Percentiles rank a stretch among this genome's conserved stretches.
These are phyloP conservation scores for Lasioglossum figueresi DNA, from an alignment of 2,888 invertebrate species.

Conservation along the genomic window DNA sequence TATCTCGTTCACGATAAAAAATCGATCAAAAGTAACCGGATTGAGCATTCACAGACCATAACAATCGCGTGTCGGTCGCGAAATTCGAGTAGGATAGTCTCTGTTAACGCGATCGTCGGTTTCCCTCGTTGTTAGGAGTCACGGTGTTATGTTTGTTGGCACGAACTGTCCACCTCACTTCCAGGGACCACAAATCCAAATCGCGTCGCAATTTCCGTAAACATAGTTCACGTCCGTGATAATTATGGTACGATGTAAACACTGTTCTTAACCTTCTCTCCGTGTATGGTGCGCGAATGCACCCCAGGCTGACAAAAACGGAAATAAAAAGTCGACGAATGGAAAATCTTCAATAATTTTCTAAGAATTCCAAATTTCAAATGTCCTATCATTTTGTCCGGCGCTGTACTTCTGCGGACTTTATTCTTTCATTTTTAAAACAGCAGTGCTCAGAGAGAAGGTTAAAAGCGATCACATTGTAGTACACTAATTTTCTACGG, in stretches of 20 bases:
- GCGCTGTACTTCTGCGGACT: no score
- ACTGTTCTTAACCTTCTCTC: background rate
- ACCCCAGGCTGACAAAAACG: no score
- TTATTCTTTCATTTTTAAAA: no score
- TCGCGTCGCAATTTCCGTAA: constrained; percentile 15
- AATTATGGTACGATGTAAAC: constrained; percentile 1
- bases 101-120: constrained; percentile 30
- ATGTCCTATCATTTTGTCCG: no score
- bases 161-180: background rate
- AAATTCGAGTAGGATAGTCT: constrained; percentile 42
- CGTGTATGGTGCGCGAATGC: no score
- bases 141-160: constrained; percentile 1
- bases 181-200: background rate
- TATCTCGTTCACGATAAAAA: constrained; percentile 16
- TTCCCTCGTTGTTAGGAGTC: constrained; percentile 27
- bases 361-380: no score
- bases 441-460: no score
- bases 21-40: constrained; percentile 15
- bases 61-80: constrained; percentile 57
- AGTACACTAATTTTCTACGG: background rate
- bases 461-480: background rate
- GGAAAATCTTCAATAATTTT: no score
- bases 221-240: constrained; percentile 10
- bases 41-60: constrained; percentile 28
- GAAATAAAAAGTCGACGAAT: no score